These are phyloP conservation scores for Candidula unifasciata DNA, from an alignment of 2,888 invertebrate species.

Conservation along the genomic window DNA sequence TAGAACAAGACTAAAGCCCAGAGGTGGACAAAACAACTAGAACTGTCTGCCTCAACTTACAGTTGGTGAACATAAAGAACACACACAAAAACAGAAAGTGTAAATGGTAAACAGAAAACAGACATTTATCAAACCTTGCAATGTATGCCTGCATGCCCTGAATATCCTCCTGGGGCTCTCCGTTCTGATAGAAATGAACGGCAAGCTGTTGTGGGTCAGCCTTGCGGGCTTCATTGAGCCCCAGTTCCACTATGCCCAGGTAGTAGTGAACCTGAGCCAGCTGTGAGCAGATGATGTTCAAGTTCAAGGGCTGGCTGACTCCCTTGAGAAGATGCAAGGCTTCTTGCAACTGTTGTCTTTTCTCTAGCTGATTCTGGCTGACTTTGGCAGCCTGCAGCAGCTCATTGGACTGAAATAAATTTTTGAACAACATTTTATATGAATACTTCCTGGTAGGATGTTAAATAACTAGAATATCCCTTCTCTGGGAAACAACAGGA, in stretches of 20 bases:
- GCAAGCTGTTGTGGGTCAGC: slow-evolving; percentile 92
- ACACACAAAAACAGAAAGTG: no score
- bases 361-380: slow-evolving; percentile 85
- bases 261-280: slow-evolving; percentile 87
- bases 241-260: slow-evolving; percentile 92
- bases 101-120: no score
- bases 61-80: no score
- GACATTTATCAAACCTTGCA: slow-evolving; percentile 62
- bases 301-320: slow-evolving; percentile 91
- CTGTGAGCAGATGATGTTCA: slow-evolving; percentile 90
- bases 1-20: no score
- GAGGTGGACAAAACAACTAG: no score
- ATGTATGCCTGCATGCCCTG: slow-evolving; percentile 87
- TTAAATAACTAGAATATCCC: not conserved
- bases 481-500: not conserved
- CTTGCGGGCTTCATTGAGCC: slow-evolving; percentile 89
- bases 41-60: no score
- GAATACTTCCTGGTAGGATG: not conserved
- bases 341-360: slow-evolving; percentile 85
- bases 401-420: slow-evolving; percentile 83
- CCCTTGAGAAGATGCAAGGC: slow-evolving; percentile 90
- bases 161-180: slow-evolving; percentile 88
- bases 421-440: not conserved
- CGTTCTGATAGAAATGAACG: slow-evolving; percentile 90
- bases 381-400: slow-evolving; percentile 88